These are phyloP conservation scores for Myiotriccus ornatus DNA, from an alignment of 2,797 vertebrate species.

Conservation along the genomic window DNA sequence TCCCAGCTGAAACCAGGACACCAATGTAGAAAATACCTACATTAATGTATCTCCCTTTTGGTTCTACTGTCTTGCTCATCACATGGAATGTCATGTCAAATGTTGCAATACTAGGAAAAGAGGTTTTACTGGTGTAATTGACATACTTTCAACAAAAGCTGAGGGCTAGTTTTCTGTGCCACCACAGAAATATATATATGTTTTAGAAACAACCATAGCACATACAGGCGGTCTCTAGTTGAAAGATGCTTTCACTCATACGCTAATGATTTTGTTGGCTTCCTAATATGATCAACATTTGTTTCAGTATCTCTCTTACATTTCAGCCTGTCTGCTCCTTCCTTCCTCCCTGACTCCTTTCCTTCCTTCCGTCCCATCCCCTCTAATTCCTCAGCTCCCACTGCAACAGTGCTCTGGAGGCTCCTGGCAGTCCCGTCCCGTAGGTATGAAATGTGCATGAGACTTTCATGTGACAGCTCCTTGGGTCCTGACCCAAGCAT, in stretches of 20 bases:
- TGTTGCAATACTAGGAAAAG: neutral
- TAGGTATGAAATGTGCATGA: rapidly evolving
- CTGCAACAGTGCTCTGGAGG: neutral
- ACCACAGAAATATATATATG: neutral
- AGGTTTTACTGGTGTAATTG: neutral
- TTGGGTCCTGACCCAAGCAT: neutral
- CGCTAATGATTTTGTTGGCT: neutral
- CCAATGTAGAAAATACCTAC: neutral
- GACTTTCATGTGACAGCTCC: neutral
- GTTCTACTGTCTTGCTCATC: neutral
- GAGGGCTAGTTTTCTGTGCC: neutral
- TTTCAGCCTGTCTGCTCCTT: neutral
- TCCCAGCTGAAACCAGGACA: neutral
- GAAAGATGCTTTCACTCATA: neutral
- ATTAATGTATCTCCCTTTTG: neutral
- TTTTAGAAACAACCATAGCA: neutral
- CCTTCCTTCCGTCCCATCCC: neutral
- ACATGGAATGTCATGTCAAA: neutral
- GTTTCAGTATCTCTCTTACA: neutral
- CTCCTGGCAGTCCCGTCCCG: neutral
- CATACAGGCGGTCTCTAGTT: neutral
- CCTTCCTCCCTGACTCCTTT: neutral
- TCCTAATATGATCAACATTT: neutral
- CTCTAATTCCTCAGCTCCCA: neutral
- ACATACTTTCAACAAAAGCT: neutral